Conservation (phyloP, 2,797 vertebrate genomes). For the Acanthornis magna region DNA sequence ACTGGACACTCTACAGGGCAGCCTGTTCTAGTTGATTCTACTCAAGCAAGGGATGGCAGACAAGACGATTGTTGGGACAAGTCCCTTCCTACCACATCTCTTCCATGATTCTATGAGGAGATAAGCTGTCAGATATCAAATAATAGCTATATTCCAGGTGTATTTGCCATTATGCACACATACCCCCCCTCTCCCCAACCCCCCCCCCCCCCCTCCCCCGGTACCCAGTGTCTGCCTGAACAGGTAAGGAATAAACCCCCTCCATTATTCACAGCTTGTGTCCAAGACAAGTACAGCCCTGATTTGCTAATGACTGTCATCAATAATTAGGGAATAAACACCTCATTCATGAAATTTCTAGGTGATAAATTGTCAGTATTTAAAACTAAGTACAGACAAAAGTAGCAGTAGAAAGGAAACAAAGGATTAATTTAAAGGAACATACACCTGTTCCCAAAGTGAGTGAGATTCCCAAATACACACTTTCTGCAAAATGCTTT, state of each 20-base stretch:
- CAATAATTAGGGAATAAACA: neutral
- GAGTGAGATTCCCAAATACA: neutral
- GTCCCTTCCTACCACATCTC: neutral
- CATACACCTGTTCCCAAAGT: neutral
- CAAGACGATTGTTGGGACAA: neutral
- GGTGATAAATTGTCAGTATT: neutral
- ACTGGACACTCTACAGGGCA: neutral
- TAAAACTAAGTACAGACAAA: neutral
- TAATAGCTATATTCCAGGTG: neutral
- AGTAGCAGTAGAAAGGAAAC: neutral
- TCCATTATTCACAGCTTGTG: neutral
- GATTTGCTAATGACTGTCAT: neutral
- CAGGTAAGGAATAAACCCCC: neutral
- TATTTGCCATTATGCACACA: neutral
- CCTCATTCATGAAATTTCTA: neutral
- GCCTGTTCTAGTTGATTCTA: neutral
- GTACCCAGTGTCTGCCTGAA: neutral
- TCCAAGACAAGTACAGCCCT: neutral
- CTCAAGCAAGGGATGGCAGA: neutral
- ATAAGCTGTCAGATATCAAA: neutral
- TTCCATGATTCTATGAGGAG: neutral
- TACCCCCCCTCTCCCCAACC: rapidly evolving
- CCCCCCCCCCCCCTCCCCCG: rapidly evolving
- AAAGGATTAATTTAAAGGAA: neutral
- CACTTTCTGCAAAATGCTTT: neutral